A percentile compares a stretch with the other conserved stretches of the same genome.
These are phyloP conservation scores for Ischnura elegans DNA, from an alignment of 2,888 invertebrate species.

Conservation along the genomic window DNA sequence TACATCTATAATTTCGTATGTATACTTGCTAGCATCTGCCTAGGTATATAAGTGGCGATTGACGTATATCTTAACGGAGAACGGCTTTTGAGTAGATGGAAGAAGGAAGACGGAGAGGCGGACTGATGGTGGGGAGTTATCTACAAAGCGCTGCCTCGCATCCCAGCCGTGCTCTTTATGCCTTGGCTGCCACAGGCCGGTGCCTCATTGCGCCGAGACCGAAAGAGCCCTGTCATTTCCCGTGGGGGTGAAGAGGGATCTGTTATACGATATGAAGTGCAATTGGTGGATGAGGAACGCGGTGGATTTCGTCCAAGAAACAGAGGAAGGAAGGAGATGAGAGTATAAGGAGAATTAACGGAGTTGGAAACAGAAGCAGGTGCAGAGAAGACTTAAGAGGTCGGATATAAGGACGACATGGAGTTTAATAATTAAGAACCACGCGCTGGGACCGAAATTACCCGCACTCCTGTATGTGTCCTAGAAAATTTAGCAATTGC, in stretches of 20 bases:
- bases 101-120: neutral
- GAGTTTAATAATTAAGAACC: neutral
- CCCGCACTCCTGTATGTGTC: neutral
- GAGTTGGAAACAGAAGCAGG: neutral
- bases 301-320: neutral
- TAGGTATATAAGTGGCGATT: too few relatives aligned
- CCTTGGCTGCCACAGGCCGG: neutral
- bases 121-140: neutral
- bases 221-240: neutral
- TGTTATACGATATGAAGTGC: neutral
- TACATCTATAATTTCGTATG: too few relatives aligned
- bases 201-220: neutral
- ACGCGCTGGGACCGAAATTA: neutral
- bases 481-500: too few relatives aligned
- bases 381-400: neutral
- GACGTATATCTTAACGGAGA: too few relatives aligned
- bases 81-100: neutral
- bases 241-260: neutral
- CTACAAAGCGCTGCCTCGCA: conserved; percentile 16
- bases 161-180: neutral
- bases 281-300: neutral
- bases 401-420: neutral
- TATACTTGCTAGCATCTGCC: too few relatives aligned
- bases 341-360: neutral
- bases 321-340: neutral